Evolutionary conservation across 2,113 vertebrate species (phyloP), one percentile per base, ranked within the genome.

Genomic region (Engraulis encrasicolus): DNA sequence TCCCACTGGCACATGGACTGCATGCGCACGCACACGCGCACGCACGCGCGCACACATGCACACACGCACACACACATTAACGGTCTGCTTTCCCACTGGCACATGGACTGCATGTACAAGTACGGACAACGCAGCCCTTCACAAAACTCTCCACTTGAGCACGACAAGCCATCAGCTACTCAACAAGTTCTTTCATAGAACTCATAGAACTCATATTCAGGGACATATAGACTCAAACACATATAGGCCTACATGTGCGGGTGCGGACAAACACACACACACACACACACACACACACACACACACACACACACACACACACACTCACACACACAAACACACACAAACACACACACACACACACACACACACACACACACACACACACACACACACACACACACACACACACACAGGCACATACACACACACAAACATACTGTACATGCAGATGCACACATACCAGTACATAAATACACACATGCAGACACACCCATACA

Each of bases 361-460:
- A n/a, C n/a, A n/a, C n/a, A n/a, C 50, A 50, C 50, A 14, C 50
- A 50, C 50, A 14, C 50, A 23, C 20, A 11, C 6, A 20, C 20
- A 81, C 17, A 78, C 58, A 54, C 78, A 80, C n/a, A 20, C 31
- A 58, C 40, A 45, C 49, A 77, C 61, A 20, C 71, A n/a, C 27
- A 19, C 19, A 58, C 80, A 38, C 74, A 23, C 71, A 23, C 50
- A 49, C 50, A 83, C 40, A 78, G 20, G 61, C 58, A 54, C 61
- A 81, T 48, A 77, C 23, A 82, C 78, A 54, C 80, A 78, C 49
- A n/a, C n/a, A n/a, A n/a, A n/a, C n/a, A n/a, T n/a, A n/a, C n/a
- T n/a, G n/a, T n/a, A n/a, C n/a, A n/a, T n/a, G n/a, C n/a, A n/a
- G n/a, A n/a, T n/a, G n/a, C n/a, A n/a, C n/a, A n/a, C n/a, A n/a